Conservation (phyloP, 2,113 vertebrate species). For the Heptranchias perlo region DNA sequence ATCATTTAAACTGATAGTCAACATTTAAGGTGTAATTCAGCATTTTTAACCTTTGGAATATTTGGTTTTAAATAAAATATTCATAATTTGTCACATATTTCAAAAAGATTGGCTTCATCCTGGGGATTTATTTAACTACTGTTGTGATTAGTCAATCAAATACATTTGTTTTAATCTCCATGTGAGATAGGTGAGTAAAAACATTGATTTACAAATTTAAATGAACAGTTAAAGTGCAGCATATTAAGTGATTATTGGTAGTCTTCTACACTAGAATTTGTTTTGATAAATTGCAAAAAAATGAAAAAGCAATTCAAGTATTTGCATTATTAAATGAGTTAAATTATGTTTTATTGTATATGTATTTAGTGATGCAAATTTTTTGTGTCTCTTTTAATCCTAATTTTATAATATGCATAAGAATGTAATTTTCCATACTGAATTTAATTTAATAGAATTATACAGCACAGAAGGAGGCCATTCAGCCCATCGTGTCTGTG, state of each 20-base stretch:
- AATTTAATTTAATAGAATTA: too few species aligned
- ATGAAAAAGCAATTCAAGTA: background rate
- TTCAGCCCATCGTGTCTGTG: too few species aligned
- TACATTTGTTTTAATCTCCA: background rate
- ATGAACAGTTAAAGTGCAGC: background rate
- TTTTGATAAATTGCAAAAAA: background rate
- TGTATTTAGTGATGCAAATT: background rate
- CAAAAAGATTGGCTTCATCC: background rate
- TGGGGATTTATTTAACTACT: background rate
- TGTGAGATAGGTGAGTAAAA: background rate
- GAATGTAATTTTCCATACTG: background rate
- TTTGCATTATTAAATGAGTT: background rate
- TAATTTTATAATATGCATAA: background rate
- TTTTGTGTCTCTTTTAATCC: background rate
- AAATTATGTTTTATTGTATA: background rate
- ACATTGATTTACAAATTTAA: background rate
- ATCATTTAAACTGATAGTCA: background rate
- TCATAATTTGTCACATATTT: background rate
- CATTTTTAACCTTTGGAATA: background rate
- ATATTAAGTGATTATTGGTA: background rate
- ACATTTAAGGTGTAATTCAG: background rate
- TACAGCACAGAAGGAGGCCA: too few species aligned
- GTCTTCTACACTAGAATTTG: background rate
- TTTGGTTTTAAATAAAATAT: background rate
- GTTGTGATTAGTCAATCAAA: background rate